Percentiles rank a stretch among this genome's conserved stretches.
Evolutionary conservation across 2,113 vertebrate species (phyloP).

Genomic region (Phalacrocorax carbo): DNA sequence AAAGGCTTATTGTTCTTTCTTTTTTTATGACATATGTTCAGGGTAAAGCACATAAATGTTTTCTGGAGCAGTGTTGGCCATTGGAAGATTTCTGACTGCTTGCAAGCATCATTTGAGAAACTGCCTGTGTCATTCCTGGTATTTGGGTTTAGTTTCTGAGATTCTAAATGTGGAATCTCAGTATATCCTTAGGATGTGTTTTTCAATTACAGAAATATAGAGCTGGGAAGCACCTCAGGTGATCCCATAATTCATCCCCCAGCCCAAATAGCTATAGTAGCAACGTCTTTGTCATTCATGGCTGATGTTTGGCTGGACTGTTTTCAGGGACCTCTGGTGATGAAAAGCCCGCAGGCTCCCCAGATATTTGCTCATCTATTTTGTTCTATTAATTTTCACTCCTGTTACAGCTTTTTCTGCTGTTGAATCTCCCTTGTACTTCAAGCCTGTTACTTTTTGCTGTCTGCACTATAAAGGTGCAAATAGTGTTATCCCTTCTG

Average conservation of each 20-base stretch:
- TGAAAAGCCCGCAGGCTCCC: background rate
- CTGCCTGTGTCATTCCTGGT: background rate
- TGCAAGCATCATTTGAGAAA: background rate
- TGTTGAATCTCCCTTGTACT: background rate
- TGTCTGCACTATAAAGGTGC: background rate
- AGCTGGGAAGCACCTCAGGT: background rate
- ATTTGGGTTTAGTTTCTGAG: background rate
- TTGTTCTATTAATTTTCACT: background rate
- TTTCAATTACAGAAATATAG: background rate
- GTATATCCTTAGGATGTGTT: background rate
- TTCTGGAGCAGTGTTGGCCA: background rate
- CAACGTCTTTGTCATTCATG: background rate
- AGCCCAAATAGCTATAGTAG: background rate
- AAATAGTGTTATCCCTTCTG: background rate
- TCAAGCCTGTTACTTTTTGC: background rate
- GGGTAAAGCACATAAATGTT: background rate
- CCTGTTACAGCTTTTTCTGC: background rate
- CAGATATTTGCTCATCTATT: background rate
- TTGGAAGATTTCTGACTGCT: background rate
- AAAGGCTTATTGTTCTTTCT: conserved; percentile 1
- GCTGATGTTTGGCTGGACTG: background rate
- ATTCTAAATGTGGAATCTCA: background rate
- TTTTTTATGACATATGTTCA: background rate
- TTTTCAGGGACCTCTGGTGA: background rate
- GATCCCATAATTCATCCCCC: background rate